Conservation (phyloP, 1,140 invertebrate species). For the Proales similis region DNA sequence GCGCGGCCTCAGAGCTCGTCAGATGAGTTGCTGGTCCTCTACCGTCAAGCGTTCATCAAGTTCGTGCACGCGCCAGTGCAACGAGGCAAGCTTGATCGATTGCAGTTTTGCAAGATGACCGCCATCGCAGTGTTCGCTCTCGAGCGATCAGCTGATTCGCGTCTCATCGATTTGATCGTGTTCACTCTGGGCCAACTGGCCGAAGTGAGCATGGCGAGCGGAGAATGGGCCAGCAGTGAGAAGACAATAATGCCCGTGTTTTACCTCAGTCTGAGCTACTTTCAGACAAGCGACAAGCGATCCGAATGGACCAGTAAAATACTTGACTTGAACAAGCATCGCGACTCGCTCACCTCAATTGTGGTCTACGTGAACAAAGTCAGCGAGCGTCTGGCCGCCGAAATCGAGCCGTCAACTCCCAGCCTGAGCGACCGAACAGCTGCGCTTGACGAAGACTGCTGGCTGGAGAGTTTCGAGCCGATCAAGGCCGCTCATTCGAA, state of each 20-base stretch:
- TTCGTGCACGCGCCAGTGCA: neutral
- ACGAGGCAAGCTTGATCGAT: slow-evolving; percentile 1
- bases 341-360: neutral
- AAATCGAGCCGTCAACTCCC: no score
- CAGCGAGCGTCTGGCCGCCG: neutral
- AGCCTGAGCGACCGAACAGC: neutral
- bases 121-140: slow-evolving; percentile 13
- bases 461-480: slow-evolving; percentile 29
- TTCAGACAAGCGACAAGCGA: no score
- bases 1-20: no score
- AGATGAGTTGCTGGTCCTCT: no score
- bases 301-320: neutral
- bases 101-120: slow-evolving; percentile 5
- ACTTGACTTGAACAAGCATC: no score
- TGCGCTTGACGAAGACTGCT: slow-evolving; percentile 10
- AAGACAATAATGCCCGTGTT: no score
- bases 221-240: no score
- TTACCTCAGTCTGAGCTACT: neutral
- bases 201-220: no score
- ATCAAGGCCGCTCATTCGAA: slow-evolving; percentile 7
- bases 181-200: no score
- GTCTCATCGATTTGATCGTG: slow-evolving; percentile 8
- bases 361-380: neutral
- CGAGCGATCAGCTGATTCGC: neutral
- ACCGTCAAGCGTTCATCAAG: no score